Base-by-base conservation (phyloP, 2,888 invertebrate species). In the Diarsia mendica region DNA sequence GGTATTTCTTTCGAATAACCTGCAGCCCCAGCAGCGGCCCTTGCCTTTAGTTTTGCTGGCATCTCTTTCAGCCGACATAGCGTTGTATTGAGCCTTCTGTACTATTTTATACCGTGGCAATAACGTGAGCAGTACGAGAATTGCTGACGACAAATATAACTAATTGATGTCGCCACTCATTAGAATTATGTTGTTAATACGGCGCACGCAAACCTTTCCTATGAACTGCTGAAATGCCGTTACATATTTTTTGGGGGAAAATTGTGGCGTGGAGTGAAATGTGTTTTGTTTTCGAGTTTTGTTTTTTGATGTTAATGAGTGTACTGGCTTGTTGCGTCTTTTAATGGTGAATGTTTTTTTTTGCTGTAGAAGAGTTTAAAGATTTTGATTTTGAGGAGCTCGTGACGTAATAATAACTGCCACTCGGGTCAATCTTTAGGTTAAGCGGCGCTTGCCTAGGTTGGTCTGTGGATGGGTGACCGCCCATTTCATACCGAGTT, bases 121-220 rank as follows among this genome's bases (percentile, higher is more conserved):
- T 80, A 80, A 83, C 84, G 85, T 85, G 86, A 88, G 86, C 90
- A 89, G 89, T 88, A 88, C 88, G 87, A 85, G 80, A 85, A 85
- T 83, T 80, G 82, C 84, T 85, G 80, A 76, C 88, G 84, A 88
- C 91, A 91, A 93, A 93, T 89, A 89, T 88, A 87, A 85, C 91
- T 93, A 93, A 94, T 94, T 94, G 93, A 88, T 90, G 93, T 91
- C 88, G 87, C 82, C 90, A 90, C 90, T 92, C 90, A 91, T 91
- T 87, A 91, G 90, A 88, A 90, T 88, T 88, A 91, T 88, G 87
- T 87, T 87, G 90, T 90, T 89, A 92, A 90, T 89, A 90, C 88
- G 85, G 69, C 73, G 78, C 92, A 91, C 91, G 91, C 93, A 77
- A 89, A 69, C 53, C 70, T n/a, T 81, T 85, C 77, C 66, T 71